phyloP scores from a whole-genome alignment of 1,140 invertebrate genomes.

The Maconellicoccus hirsutus region DNA sequence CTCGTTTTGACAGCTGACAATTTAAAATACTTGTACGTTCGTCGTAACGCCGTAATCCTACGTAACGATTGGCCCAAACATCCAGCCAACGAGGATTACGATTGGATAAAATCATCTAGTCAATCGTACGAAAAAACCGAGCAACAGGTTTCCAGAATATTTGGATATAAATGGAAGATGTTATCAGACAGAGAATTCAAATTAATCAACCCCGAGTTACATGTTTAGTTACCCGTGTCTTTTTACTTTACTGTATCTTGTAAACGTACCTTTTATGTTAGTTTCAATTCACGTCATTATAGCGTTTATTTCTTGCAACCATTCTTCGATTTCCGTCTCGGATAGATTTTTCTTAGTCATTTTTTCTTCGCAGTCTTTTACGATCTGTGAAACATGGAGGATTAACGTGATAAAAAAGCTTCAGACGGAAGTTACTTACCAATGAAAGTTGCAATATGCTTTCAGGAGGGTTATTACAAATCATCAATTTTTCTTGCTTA shows the following conservation, averaged over 20 bases:
- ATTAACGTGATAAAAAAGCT: too few species aligned
- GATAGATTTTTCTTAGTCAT: neutral
- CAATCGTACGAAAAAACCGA: constrained; percentile 51
- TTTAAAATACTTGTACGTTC: constrained; percentile 51
- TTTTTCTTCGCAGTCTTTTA: constrained; percentile 14
- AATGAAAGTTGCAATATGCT: constrained; percentile 23
- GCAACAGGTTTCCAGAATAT: constrained; percentile 52
- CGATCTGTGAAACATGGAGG: neutral
- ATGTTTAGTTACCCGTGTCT: neutral
- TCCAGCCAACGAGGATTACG: constrained; percentile 49
- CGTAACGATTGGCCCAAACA: constrained; percentile 55
- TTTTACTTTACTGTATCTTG: neutral
- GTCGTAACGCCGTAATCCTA: constrained; percentile 58
- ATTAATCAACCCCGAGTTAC: constrained; percentile 22
- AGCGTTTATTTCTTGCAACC: neutral
- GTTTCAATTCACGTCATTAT: neutral
- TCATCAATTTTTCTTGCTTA: constrained; percentile 25
- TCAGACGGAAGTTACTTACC: constrained; percentile 6
- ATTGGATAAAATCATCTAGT: constrained; percentile 50
- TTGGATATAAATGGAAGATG: constrained; percentile 59
- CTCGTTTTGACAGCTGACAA: constrained; percentile 52
- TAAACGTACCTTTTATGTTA: neutral
- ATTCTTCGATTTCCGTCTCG: neutral
- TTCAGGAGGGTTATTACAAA: constrained; percentile 25
- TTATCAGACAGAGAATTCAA: constrained; percentile 60